These are phyloP conservation scores for Alviniconcha strummeri DNA, from an alignment of 2,888 invertebrate genomes.

Conservation along the genomic window DNA sequence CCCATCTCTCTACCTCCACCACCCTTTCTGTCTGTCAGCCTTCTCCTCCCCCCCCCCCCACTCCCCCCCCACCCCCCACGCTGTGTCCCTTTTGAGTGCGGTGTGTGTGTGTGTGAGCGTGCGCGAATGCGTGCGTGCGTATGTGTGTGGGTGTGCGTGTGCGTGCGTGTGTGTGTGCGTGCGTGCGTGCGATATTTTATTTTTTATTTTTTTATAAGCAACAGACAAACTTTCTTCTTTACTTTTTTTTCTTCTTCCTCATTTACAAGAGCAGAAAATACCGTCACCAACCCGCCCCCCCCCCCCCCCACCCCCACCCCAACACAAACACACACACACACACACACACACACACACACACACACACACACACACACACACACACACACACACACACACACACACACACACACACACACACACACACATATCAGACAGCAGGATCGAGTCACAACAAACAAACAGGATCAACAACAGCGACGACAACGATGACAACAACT, in stretches of 20 bases:
- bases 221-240: neutral
- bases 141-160: conserved; percentile 25
- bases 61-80: no score
- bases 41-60: no score
- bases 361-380: neutral
- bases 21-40: no score
- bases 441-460: neutral
- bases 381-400: conserved; percentile 19
- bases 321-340: neutral
- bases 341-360: neutral
- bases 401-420: conserved; percentile 19
- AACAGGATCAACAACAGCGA: neutral
- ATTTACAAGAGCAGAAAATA: no score
- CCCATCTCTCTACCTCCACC: no score
- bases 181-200: conserved; percentile 25
- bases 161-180: conserved; percentile 24
- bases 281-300: no score
- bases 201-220: neutral
- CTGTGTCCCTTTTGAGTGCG: no score
- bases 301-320: neutral
- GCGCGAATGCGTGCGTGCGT: no score
- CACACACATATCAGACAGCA: neutral
- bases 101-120: no score
- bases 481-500: no score
- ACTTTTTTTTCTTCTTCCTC: neutral